Evolutionary conservation across 2,113 vertebrate genomes (phyloP).

Genomic region (Galeopterus variegatus): DNA sequence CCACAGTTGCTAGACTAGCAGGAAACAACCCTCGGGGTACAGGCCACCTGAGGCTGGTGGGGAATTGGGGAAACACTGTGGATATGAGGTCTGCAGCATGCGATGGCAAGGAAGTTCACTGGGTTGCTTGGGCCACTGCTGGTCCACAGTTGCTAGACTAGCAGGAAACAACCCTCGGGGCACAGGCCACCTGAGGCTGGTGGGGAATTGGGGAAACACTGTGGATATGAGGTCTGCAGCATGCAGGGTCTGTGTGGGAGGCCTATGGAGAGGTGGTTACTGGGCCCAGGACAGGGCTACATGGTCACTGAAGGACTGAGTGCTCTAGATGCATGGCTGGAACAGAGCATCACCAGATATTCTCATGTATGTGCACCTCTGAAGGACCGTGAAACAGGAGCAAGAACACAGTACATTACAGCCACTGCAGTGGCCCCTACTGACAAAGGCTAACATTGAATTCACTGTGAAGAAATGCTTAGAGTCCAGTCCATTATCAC

Average conservation of each 20-base stretch:
- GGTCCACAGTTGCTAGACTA: background rate
- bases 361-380: background rate
- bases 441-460: background rate
- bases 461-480: background rate
- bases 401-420: background rate
- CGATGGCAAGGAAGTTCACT: background rate
- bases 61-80: background rate
- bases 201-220: background rate
- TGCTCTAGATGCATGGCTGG: background rate
- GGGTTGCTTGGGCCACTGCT: background rate
- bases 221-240: background rate
- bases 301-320: background rate
- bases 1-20: background rate
- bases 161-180: background rate
- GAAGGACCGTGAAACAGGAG: background rate
- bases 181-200: background rate
- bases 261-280: background rate
- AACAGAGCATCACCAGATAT: background rate
- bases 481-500: background rate
- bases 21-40: background rate
- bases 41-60: background rate
- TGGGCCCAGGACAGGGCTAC: background rate
- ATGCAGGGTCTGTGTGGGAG: background rate
- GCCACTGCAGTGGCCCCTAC: conserved; percentile 71
- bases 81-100: background rate